These are phyloP conservation scores for Crambe crambe DNA, from an alignment of 37 sponge, comb jelly and placozoan species.

Conservation along the genomic window DNA sequence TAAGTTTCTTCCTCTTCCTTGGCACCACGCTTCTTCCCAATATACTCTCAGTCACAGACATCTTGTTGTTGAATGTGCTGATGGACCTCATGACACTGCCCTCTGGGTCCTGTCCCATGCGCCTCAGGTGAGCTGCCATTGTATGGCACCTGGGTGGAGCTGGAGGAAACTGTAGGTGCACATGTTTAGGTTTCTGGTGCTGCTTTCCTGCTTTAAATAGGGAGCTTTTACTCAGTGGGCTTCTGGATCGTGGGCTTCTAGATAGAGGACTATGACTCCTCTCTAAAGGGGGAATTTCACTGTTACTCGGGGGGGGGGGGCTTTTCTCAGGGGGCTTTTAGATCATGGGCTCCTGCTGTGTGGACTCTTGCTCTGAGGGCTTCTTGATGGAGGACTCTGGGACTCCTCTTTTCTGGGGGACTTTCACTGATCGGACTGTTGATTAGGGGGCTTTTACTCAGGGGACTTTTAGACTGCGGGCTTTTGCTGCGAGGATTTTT, in stretches of 20 bases:
- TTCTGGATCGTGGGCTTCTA: not conserved
- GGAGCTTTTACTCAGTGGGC: not conserved
- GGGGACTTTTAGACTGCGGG: not conserved
- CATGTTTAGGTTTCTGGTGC: not conserved
- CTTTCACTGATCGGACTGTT: not conserved
- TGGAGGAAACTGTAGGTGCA: not conserved
- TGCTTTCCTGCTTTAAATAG: not conserved
- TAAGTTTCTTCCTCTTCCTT: not conserved
- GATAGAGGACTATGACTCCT: not conserved
- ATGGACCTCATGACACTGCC: not conserved
- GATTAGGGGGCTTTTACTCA: not conserved
- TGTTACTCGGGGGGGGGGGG: not conserved
- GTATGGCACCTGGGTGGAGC: not conserved
- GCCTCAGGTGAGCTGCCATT: not conserved
- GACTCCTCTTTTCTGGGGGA: not conserved
- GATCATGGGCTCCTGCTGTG: not conserved
- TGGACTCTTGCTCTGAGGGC: not conserved
- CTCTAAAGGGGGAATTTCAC: too few relatives aligned
- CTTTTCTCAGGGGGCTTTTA: not conserved
- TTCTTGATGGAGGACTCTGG: not conserved
- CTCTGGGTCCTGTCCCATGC: not conserved
- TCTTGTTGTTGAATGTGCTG: not conserved
- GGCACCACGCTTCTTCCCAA: constrained; percentile 17
- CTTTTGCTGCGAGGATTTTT: not conserved
- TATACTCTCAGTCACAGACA: constrained; percentile 6